Evolutionary conservation across 2,113 vertebrate genomes (phyloP).

Genomic region (Cettia cetti): DNA sequence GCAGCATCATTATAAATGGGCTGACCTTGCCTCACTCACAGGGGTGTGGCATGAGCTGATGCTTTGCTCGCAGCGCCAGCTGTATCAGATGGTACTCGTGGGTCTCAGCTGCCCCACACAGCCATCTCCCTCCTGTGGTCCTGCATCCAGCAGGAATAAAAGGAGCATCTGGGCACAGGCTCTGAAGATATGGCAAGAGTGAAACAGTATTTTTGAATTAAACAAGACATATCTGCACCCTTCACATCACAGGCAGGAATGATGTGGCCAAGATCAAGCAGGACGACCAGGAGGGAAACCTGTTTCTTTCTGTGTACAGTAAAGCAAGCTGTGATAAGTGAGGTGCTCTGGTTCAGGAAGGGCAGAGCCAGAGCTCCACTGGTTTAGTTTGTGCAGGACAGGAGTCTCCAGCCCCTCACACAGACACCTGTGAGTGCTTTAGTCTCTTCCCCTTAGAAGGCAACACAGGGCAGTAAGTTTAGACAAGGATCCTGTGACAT

Average conservation of each 20-base stretch:
- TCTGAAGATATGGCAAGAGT: background rate
- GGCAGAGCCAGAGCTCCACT: background rate
- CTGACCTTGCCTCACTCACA: rapidly evolving
- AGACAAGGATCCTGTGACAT: background rate
- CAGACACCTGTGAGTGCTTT: background rate
- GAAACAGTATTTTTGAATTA: background rate
- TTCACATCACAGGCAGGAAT: background rate
- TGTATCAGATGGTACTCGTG: rapidly evolving
- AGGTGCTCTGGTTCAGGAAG: rapidly evolving
- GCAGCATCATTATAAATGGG: background rate
- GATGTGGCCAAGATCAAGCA: background rate
- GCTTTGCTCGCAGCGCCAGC: rapidly evolving
- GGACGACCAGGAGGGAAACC: background rate
- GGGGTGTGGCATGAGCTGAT: background rate
- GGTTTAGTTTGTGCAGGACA: background rate
- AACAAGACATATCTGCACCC: background rate
- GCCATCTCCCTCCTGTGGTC: background rate
- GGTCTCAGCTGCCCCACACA: background rate
- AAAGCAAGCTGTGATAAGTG: rapidly evolving
- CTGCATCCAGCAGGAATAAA: background rate
- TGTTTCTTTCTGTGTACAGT: background rate
- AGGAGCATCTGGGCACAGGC: rapidly evolving
- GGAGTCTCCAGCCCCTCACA: background rate
- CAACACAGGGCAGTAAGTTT: background rate
- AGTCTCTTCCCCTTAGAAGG: background rate